Evolutionary conservation across 1,140 invertebrate species (phyloP).

Genomic region (Zeugodacus cucurbitae): DNA sequence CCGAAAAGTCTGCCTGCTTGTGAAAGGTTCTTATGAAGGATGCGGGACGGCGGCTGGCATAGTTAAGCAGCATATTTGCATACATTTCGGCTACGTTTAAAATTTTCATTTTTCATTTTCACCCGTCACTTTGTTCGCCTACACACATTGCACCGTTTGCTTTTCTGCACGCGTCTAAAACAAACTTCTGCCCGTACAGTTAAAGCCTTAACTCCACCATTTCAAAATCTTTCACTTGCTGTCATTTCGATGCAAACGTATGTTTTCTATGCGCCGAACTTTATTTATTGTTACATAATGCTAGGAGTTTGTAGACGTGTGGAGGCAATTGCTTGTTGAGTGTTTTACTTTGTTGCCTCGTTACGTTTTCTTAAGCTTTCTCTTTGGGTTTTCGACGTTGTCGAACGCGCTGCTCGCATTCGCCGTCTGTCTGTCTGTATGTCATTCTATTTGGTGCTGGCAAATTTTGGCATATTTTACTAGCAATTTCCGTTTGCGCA

Average conservation of each 20-base stretch:
- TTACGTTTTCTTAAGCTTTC: not conserved
- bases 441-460: not conserved
- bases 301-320: not conserved
- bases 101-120: constrained; percentile 24
- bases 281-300: constrained; percentile 13
- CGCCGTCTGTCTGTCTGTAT: not conserved
- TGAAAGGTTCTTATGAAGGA: not conserved
- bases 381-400: not conserved
- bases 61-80: constrained; percentile 18
- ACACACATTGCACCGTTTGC: not conserved
- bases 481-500: not conserved
- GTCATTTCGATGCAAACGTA: constrained; percentile 26
- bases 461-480: constrained; percentile 25
- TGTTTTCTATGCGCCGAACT: not conserved
- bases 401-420: not conserved
- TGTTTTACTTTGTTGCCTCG: not conserved
- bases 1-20: not conserved
- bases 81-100: not conserved
- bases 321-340: not conserved
- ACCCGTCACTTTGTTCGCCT: not conserved
- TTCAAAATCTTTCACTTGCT: not conserved
- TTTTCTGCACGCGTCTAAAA: no score
- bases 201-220: not conserved
- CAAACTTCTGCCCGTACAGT: not conserved
- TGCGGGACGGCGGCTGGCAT: not conserved